Conservation (phyloP, 2,888 invertebrate genomes). For the Dendrolimus houi region DNA sequence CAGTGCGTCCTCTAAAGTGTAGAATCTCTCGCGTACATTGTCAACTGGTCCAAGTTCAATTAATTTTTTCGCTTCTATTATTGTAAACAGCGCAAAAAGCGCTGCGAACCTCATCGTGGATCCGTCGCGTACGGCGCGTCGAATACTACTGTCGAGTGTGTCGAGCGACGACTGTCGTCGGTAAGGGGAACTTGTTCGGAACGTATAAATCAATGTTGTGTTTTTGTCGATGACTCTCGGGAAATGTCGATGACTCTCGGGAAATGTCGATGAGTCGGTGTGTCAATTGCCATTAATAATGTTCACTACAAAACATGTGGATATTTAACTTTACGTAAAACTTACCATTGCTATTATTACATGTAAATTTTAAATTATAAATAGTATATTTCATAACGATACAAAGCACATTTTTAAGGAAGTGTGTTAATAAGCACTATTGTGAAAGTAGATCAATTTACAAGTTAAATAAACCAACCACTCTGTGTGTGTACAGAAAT, state of each 20-base stretch:
- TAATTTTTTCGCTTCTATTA: conserved; percentile 23
- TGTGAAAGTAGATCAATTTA: too few species aligned
- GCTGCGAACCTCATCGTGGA: conserved; percentile 48
- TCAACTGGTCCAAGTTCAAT: conserved; percentile 71
- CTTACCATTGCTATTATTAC: not conserved
- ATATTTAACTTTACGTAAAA: conserved; percentile 5
- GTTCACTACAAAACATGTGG: conserved; percentile 5
- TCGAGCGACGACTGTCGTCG: conserved; percentile 35
- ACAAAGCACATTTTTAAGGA: too few species aligned
- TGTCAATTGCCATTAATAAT: too few species aligned
- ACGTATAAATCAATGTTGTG: conserved; percentile 4
- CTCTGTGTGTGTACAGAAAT: too few species aligned
- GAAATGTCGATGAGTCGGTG: too few species aligned
- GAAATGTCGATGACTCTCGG: too few species aligned
- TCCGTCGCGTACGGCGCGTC: conserved; percentile 12
- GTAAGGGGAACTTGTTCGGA: conserved; percentile 40
- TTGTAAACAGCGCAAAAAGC: conserved; percentile 43
- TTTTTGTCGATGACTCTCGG: too few species aligned
- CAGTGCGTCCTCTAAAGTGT: conserved; percentile 73
- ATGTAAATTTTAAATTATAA: too few species aligned
- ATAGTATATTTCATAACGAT: too few species aligned
- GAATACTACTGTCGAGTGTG: conserved; percentile 33
- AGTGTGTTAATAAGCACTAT: too few species aligned
- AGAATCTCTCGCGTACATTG: conserved; percentile 74
- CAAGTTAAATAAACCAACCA: too few species aligned